Evolutionary conservation across 37 sponge, comb jelly and placozoan species (phyloP).

Genomic region (Hexactinellida sp.): DNA sequence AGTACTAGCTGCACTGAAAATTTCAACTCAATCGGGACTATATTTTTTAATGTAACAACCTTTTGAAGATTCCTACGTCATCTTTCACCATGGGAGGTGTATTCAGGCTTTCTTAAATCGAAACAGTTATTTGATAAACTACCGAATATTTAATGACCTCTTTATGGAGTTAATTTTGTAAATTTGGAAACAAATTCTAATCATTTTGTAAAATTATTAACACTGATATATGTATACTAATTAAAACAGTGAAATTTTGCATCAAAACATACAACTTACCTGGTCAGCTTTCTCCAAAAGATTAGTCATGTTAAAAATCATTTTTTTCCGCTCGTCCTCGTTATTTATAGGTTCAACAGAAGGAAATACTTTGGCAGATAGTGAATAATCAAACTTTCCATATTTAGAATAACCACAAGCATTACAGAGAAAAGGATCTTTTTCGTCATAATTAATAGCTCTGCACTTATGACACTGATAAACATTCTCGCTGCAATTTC

Average conservation of each 20-base stretch:
- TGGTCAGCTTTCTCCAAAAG: constrained; percentile 67
- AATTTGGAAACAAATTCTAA: too few species aligned
- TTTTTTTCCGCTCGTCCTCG: constrained; percentile 81
- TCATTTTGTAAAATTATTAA: neutral
- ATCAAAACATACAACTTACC: neutral
- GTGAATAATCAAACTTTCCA: constrained; percentile 65
- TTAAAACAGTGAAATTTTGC: too few species aligned
- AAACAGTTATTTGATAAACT: too few species aligned
- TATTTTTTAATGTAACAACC: too few species aligned
- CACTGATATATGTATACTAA: too few species aligned
- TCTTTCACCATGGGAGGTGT: too few species aligned
- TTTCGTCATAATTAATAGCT: constrained; percentile 90
- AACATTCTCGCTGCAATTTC: constrained; percentile 87
- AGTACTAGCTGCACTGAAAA: too few species aligned
- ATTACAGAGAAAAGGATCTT: constrained; percentile 88
- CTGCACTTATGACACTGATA: constrained; percentile 95
- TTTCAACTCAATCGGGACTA: too few species aligned
- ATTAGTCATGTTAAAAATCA: constrained; percentile 42
- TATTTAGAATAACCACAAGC: constrained; percentile 87
- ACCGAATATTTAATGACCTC: too few species aligned
- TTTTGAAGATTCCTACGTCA: too few species aligned
- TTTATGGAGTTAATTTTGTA: too few species aligned
- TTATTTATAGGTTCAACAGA: constrained; percentile 80
- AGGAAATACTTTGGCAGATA: constrained; percentile 46
- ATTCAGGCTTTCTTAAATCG: too few species aligned